Conservation (phyloP, 2,113 vertebrate genomes). For the Elaphurus davidianus region DNA sequence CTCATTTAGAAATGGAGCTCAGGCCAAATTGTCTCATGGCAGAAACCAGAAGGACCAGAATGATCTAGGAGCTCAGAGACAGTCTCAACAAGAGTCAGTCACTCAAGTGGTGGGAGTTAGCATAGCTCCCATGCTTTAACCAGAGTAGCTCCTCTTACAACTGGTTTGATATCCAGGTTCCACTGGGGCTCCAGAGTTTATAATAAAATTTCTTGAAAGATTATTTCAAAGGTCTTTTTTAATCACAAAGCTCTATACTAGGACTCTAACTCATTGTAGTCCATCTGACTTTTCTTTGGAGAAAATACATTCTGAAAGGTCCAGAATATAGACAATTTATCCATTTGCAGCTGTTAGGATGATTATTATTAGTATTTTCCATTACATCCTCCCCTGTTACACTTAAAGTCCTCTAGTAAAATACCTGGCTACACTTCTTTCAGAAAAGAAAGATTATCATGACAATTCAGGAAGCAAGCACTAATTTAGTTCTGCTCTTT, state of each 20-base stretch:
- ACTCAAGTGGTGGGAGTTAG: neutral
- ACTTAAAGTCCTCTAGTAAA: neutral
- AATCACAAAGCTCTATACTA: neutral
- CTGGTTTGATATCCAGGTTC: neutral
- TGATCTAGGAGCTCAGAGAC: neutral
- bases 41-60: neutral
- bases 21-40: rapidly evolving
- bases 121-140: neutral
- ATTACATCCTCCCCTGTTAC: neutral
- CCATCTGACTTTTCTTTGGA: neutral
- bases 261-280: neutral
- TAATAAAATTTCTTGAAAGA: neutral
- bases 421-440: neutral
- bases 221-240: neutral
- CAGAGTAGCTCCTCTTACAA: neutral
- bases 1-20: neutral
- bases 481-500: neutral
- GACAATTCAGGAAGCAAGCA: neutral
- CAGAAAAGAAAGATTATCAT: constrained; percentile 8
- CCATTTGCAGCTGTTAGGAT: neutral
- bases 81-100: neutral
- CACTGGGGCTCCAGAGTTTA: neutral
- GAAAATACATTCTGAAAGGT: neutral
- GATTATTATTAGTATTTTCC: neutral
- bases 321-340: neutral